Base-by-base conservation (phyloP, 2,797 vertebrate species). In the Tokudaia muenninki region DNA sequence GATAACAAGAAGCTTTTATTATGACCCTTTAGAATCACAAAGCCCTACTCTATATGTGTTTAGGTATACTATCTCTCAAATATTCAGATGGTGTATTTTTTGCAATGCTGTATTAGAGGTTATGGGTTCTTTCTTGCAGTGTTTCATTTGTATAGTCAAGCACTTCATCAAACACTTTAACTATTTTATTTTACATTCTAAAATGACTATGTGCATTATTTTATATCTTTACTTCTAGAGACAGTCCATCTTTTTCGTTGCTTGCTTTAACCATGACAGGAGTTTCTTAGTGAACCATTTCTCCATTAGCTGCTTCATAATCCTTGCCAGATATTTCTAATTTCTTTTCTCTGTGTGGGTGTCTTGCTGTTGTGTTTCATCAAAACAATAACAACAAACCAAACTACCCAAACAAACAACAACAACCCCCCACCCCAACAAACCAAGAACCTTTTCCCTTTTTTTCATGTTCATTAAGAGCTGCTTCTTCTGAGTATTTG, bases 111-210 rank as follows among this genome's bases (percentile, higher is more conserved):
- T 65, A 21, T 77, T 79, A 8, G 12, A 59, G 1, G 41, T 67
- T 44, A 84, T 50, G 24, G 11, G 57, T 93, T 84, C 11, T 75
- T 92, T 90, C n/a, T 80, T 34, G 29, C 19, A 55, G 10, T n/a
- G 19, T 21, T 55, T 1, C 70, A 70, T 61, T 11, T 37, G 11
- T 21, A 3, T 21, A 86, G 59, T 10, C 41, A 79, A 63, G 31
- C 1, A 80, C 12, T 44, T 86, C 24, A 65, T 83, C 74, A 14
- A 59, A 41, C n/a, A 44, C 14, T 78, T 16, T 67, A 13, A 37
- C 50, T 52, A 50, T 86, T 94, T 90, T 70, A 93, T 72, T 81
- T 93, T 88, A 47, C 41, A 47, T 26, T 92, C 31, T 70, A 57
- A 91, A 91, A 50, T 87, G 82, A 72, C n/a, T 12, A 34, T 78